A percentile compares a stretch with the other conserved stretches of the same genome.
These are phyloP conservation scores for Agonopterix arenella DNA, from an alignment of 2,888 invertebrate genomes.

Conservation along the genomic window DNA sequence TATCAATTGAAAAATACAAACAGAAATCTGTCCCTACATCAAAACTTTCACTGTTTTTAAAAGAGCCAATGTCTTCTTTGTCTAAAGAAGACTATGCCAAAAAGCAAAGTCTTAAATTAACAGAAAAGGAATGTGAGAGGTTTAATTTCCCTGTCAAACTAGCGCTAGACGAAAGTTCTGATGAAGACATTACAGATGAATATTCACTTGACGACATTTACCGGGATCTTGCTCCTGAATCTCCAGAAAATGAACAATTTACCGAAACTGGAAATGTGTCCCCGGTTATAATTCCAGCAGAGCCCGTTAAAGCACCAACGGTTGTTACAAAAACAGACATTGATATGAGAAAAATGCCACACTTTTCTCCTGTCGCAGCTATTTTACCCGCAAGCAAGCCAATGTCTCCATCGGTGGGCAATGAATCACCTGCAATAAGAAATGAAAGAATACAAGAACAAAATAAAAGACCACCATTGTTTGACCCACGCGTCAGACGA, in stretches of 20 bases:
- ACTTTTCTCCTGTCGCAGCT: constrained; percentile 15
- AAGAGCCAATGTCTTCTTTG: constrained; percentile 11
- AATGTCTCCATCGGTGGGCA: constrained; percentile 2
- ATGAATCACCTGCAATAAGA: constrained; percentile 2
- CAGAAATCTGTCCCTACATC: constrained; percentile 35
- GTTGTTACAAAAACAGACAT: constrained; percentile 36
- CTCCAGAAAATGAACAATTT: constrained; percentile 49
- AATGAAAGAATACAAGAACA: constrained; percentile 17
- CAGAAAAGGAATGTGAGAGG: constrained; percentile 68
- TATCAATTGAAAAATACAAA: constrained; percentile 70
- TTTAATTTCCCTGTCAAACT: constrained; percentile 52
- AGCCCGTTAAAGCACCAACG: constrained; percentile 40
- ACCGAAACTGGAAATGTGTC: constrained; percentile 25
- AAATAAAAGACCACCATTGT: constrained; percentile 17
- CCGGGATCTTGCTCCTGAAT: constrained; percentile 51
- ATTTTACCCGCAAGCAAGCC: constrained; percentile 2
- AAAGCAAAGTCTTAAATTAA: constrained; percentile 62
- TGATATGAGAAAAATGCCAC: constrained; percentile 50
- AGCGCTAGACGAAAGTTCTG: constrained; percentile 44
- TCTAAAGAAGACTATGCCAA: constrained; percentile 35
- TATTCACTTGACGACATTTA: constrained; percentile 33
- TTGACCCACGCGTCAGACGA: constrained; percentile 47
- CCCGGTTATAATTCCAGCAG: constrained; percentile 60
- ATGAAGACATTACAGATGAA: constrained; percentile 33
- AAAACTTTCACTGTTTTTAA: constrained; percentile 20